A percentile compares a stretch with the other conserved stretches of the same genome.
phyloP scores from a whole-genome alignment of 2,888 invertebrate genomes.

The Monoplex corrugatus region DNA sequence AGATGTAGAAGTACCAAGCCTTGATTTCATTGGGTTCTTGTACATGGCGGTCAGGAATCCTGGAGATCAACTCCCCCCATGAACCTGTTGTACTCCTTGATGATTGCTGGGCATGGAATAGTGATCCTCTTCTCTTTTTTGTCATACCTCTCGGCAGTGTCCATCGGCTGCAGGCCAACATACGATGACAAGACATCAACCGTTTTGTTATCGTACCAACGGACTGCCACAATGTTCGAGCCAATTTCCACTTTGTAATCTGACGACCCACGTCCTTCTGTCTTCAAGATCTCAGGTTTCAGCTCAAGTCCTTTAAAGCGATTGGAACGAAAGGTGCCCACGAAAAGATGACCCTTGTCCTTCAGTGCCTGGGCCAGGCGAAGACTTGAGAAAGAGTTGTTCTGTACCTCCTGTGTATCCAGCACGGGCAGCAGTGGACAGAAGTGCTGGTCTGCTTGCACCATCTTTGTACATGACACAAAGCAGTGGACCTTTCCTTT shows the following conservation, averaged over 20 bases:
- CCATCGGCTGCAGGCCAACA: slow-evolving; percentile 43
- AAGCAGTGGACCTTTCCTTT: no score
- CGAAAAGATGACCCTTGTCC: slow-evolving; percentile 30
- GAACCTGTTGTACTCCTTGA: slow-evolving; percentile 51
- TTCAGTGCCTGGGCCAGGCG: slow-evolving; percentile 41
- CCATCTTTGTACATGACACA: no score
- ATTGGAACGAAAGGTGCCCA: slow-evolving; percentile 54
- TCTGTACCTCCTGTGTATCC: no score
- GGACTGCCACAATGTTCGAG: slow-evolving; percentile 51
- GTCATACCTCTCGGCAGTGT: slow-evolving; percentile 13
- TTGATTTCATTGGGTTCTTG: slow-evolving; percentile 52
- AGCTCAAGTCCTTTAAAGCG: slow-evolving; percentile 54
- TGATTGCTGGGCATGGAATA: slow-evolving; percentile 46
- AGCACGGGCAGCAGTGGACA: no score
- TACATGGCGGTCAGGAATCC: slow-evolving; percentile 46
- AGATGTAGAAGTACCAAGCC: slow-evolving; percentile 58
- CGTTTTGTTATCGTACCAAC: slow-evolving; percentile 62
- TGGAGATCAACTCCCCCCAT: slow-evolving; percentile 54
- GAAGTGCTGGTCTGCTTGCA: no score
- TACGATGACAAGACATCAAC: slow-evolving; percentile 54
- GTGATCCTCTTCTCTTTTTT: slow-evolving; percentile 43
- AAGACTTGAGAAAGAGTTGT: slow-evolving; percentile 49
- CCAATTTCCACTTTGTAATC: slow-evolving; percentile 54
- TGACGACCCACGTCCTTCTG: slow-evolving; percentile 56
- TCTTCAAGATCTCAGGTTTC: slow-evolving; percentile 58